Evolutionary conservation across 2,797 vertebrate genomes (phyloP), one percentile per base, ranked within the genome.

Genomic region (Clarias laeviceps): DNA sequence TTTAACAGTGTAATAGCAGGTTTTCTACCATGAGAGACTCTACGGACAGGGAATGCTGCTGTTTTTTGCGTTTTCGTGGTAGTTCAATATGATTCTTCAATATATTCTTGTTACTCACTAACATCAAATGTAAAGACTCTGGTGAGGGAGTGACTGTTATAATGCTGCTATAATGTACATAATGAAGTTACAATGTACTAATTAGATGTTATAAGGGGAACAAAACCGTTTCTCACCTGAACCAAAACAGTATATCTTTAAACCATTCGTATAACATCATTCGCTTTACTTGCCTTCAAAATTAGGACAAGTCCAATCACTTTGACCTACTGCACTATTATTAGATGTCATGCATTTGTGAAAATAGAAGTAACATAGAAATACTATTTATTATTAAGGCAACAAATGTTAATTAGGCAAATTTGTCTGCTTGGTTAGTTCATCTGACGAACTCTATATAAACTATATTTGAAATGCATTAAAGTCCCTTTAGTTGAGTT

Each of bases 351-450:
- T 78, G 76, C 61, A 45, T 17, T 62, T 37, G n/a, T 4, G 40
- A 64, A 45, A 64, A 64, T 80, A 80, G 34, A 64, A 18, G 0
- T 18, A 64, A 64, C 22, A 40, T 34, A 61, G 9, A 64, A 80
- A 80, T 27, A 40, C 24, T 80, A 65, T 27, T 64, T 80, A 29
- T 80, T 80, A 64, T 64, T 65, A 80, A 80, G 78, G 78, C 61
- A 80, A 80, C 57, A 50, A 65, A 65, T 73, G 37, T 73, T 34
- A 80, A 64, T 81, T 56, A 69, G 27, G 66, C 65, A 54, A 34
- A 80, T 29, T 22, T 15, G 45, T 17, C 81, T 20, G 82, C 66
- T 56, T 80, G 56, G 40, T 72, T n/a, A 32, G 22, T 80, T 80
- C 56, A 0, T 61, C 56, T 34, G 62, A 74, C 9, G 50, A 74